A percentile compares a stretch with the other conserved stretches of the same genome.
Evolutionary conservation across 2,113 vertebrate species (phyloP).

Genomic region (Phaethornis superciliosus): DNA sequence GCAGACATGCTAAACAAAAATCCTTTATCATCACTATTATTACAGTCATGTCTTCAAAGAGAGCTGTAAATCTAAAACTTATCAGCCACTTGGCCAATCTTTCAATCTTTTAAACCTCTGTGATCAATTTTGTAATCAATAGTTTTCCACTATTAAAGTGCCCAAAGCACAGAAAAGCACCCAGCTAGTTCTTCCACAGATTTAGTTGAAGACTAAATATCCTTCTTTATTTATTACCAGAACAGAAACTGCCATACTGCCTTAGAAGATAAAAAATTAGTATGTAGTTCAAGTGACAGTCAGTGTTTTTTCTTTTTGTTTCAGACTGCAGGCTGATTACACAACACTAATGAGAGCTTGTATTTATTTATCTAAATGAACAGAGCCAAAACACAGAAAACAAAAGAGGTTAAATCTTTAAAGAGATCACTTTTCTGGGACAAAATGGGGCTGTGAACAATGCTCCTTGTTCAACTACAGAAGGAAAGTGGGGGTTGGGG

Average conservation of each 20-base stretch:
- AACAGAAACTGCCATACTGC: background rate
- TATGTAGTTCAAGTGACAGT: background rate
- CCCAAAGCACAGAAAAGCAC: background rate
- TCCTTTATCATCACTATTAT: background rate
- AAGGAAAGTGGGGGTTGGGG: background rate
- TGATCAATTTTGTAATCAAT: background rate
- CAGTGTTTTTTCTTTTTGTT: background rate
- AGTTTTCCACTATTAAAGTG: background rate
- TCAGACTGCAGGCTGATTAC: background rate
- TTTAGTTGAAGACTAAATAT: background rate
- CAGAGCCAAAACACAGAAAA: background rate
- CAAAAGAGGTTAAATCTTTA: background rate
- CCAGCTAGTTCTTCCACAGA: background rate
- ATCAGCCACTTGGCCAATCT: background rate
- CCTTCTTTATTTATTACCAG: background rate
- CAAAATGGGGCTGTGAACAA: background rate
- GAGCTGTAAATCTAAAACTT: background rate
- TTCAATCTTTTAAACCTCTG: constrained; percentile 14
- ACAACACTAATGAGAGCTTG: background rate
- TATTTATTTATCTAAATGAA: constrained; percentile 18
- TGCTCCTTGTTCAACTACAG: background rate
- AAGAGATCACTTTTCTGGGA: background rate
- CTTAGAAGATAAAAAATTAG: background rate
- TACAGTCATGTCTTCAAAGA: constrained; percentile 18
- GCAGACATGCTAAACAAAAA: background rate